Percentiles rank a stretch among this genome's conserved stretches.
These are phyloP conservation scores for Malachius bipustulatus DNA, from an alignment of 2,888 invertebrate species.

Conservation along the genomic window DNA sequence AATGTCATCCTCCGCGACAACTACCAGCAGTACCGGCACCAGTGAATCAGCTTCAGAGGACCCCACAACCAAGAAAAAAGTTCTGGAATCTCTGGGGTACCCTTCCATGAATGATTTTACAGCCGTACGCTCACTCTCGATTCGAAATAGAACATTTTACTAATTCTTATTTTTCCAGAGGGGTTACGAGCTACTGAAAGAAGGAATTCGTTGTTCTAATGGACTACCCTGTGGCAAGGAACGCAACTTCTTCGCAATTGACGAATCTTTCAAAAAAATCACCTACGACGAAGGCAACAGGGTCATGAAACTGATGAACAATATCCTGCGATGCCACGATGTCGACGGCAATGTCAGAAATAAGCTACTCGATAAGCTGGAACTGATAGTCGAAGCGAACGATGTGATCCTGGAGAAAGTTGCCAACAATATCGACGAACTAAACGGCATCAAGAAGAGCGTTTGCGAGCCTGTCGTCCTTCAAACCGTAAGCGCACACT, in stretches of 20 bases:
- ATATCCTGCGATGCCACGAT: constrained; percentile 44
- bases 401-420: constrained; percentile 73
- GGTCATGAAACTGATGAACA: constrained; percentile 48
- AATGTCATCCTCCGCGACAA: too few species aligned
- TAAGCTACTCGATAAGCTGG: constrained; percentile 52
- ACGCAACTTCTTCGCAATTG: constrained; percentile 64
- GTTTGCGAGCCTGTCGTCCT: constrained; percentile 41
- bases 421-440: constrained; percentile 58
- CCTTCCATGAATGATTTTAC: constrained; percentile 31
- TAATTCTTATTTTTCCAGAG: constrained; percentile 46
- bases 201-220: constrained; percentile 60
- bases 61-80: too few species aligned
- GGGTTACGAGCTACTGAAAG: constrained; percentile 52
- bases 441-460: constrained; percentile 47
- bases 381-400: constrained; percentile 69
- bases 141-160: constrained; percentile 16
- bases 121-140: constrained; percentile 27
- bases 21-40: too few species aligned
- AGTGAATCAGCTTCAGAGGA: too few species aligned
- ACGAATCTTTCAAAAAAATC: constrained; percentile 57
- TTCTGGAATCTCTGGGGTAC: constrained; percentile 27
- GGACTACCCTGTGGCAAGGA: constrained; percentile 58
- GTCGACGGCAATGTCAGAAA: constrained; percentile 44
- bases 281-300: constrained; percentile 51
- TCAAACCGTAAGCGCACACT: constrained; percentile 33